Evolutionary conservation across 2,888 invertebrate species (phyloP), one percentile per base, ranked within the genome.

Genomic region (Acronicta aceris): DNA sequence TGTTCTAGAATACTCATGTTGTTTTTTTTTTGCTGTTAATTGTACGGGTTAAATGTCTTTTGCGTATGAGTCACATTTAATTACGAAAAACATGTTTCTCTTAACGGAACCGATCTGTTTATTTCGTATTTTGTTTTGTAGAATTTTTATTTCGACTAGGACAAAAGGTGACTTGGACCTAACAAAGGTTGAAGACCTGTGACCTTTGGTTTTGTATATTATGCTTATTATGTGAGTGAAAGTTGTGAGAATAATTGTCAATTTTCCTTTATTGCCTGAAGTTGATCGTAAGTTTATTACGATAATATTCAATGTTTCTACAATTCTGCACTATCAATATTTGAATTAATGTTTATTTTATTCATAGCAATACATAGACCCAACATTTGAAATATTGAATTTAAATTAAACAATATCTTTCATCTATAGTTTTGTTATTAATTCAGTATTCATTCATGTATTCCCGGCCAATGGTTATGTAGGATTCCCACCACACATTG

Each of bases 11-110:
- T 7, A n/a, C 12, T 40, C 16, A 27, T 36, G 33, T 53, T 57
- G 41, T 17, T 47, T 56, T 57, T n/a, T n/a, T 53, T 61, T 63
- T 47, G 47, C 36, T 30, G 13, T 41, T 53, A 63, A 67, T 67
- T 57, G 53, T 5, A 17, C 45, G 42, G 38, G 49, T 33, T 45
- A 15, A 46, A 42, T 53, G 41, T 36, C 15, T 51, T 36, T 45
- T 40, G 48, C 27, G 15, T 48, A 16, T 65, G 53, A 46, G 21
- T 53, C 38, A 15, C 7, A 41, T 67, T 46, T 46, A 63, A 58
- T 61, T 30, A 40, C 12, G 36, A 41, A 9, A 8, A 52, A 56
- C 66, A 61, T 25, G 41, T 42, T 45, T 49, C 40, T 49, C 7
- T 38, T 43, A 15, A 12, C 40, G 16, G 9, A 52, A 8, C 47